Base-by-base conservation (phyloP, 2,888 invertebrate genomes). In the Bombylius major region DNA sequence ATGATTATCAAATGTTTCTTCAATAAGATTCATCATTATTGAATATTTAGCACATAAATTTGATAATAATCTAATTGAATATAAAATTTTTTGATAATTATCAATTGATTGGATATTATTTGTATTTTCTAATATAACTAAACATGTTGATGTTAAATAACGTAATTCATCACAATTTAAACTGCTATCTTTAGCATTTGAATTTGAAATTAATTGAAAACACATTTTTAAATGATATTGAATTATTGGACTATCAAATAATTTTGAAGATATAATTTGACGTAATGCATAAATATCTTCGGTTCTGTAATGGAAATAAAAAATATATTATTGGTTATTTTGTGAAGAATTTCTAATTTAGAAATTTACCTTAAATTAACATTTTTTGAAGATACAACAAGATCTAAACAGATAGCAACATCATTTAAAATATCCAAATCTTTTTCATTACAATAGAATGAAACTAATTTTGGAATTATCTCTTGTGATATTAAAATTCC, bases 191-290 rank as follows among this genome's bases (percentile, higher is more conserved):
- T 42, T 11, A 42, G 4, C 12, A 11, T 42, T 42, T 11, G 1
- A 1, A 11, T 42, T 42, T 11, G 11, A 42, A 11, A 42, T 42
- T 42, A 42, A 54, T 23, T 69, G 61, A 53, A 66, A 66, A 13
- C 71, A 39, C 1, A 71, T 65, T 52, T 64, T 66, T 59, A 71
- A 61, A 23, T 65, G 66, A 58, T 69, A 68, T 52, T 67, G 66
- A 6, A 61, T 64, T 9, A 56, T 68, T 2, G 56, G 47, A n/a
- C 65, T 61, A 1, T 55, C 60, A 1, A 64, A 63, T 23, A 59
- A 62, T 53, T 69, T 71, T 23, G 60, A 52, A 1, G 61, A 51
- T 5, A 71, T 50, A 13, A 65, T 63, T 9, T 62, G 13, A 0
- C 62, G 59, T 5, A 71, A 55, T 39, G 59, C 62, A 3, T 55